A percentile compares a stretch with the other conserved stretches of the same genome.
Evolutionary conservation across 2,888 invertebrate species (phyloP).

Genomic region (Nymphalis c-album): DNA sequence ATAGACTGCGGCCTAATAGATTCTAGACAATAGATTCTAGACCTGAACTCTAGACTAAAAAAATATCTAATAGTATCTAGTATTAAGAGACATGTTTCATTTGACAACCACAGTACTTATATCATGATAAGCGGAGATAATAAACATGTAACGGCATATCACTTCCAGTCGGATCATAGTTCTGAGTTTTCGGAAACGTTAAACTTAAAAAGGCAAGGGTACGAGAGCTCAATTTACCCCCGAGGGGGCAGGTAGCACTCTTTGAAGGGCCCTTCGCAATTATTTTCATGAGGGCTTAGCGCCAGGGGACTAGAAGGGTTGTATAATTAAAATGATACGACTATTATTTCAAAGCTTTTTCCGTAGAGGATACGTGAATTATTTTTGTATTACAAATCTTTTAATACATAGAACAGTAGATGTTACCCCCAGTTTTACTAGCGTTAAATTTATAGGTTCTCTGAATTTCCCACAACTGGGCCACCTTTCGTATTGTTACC

Average conservation of each 20-base stretch:
- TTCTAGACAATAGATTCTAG: too few relatives aligned
- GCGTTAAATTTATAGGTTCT: too few relatives aligned
- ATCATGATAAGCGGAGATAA: too few relatives aligned
- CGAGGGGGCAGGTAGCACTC: slow-evolving; percentile 17
- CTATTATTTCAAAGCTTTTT: slow-evolving; percentile 29
- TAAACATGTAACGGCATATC: background rate
- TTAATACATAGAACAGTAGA: too few relatives aligned
- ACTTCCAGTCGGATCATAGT: background rate
- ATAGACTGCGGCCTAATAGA: too few relatives aligned
- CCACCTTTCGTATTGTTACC: too few relatives aligned
- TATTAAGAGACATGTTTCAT: too few relatives aligned
- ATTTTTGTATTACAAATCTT: background rate
- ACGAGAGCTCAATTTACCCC: slow-evolving; percentile 26
- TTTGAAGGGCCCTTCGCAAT: slow-evolving; percentile 38
- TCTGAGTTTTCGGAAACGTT: slow-evolving; percentile 3
- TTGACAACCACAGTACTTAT: too few relatives aligned
- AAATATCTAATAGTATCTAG: too few relatives aligned
- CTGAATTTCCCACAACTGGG: too few relatives aligned
- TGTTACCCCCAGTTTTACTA: too few relatives aligned
- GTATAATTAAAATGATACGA: slow-evolving; percentile 39
- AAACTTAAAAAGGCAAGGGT: slow-evolving; percentile 19
- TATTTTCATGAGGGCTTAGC: slow-evolving; percentile 35
- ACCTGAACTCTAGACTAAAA: too few relatives aligned
- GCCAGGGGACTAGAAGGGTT: slow-evolving; percentile 32
- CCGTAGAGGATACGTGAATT: slow-evolving; percentile 16